Percentiles rank a stretch among this genome's conserved stretches.
phyloP scores from a whole-genome alignment of 2,888 invertebrate species.

The Ctenicera cuprea region DNA sequence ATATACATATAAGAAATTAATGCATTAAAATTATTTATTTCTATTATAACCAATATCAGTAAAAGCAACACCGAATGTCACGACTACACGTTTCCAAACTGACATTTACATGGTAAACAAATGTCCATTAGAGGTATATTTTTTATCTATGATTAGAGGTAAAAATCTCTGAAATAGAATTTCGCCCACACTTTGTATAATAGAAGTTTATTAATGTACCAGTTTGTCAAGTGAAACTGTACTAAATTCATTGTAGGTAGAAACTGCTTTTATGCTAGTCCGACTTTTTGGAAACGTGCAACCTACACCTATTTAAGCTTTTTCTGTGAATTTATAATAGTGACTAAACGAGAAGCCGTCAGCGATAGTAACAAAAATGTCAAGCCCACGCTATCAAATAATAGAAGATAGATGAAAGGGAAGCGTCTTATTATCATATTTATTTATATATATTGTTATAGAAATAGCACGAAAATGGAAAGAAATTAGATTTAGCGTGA shows the following conservation, averaged over 20 bases:
- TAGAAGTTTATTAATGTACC: conserved; percentile 32
- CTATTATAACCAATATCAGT: neutral
- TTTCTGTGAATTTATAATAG: conserved; percentile 2
- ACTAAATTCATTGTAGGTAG: conserved; percentile 31
- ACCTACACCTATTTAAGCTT: neutral
- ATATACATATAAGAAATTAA: too few relatives aligned
- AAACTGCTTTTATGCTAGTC: conserved; percentile 33
- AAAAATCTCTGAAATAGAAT: conserved; percentile 24
- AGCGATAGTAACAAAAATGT: conserved; percentile 18
- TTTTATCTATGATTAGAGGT: too few relatives aligned
- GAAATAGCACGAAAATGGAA: neutral
- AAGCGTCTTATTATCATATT: neutral
- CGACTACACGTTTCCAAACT: neutral
- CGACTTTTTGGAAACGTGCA: conserved; percentile 26
- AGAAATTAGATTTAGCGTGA: too few relatives aligned
- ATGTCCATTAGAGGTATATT: conserved; percentile 1
- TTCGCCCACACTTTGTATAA: conserved; percentile 21
- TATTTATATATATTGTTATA: neutral
- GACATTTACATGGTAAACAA: neutral
- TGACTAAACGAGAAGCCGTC: conserved; percentile 1
- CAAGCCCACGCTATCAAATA: neutral
- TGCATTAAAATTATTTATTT: neutral
- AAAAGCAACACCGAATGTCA: neutral
- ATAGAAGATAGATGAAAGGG: neutral
- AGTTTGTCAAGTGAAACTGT: conserved; percentile 34